Evolutionary conservation across 1,140 invertebrate genomes (phyloP).

Genomic region (Zaprionus inermis): DNA sequence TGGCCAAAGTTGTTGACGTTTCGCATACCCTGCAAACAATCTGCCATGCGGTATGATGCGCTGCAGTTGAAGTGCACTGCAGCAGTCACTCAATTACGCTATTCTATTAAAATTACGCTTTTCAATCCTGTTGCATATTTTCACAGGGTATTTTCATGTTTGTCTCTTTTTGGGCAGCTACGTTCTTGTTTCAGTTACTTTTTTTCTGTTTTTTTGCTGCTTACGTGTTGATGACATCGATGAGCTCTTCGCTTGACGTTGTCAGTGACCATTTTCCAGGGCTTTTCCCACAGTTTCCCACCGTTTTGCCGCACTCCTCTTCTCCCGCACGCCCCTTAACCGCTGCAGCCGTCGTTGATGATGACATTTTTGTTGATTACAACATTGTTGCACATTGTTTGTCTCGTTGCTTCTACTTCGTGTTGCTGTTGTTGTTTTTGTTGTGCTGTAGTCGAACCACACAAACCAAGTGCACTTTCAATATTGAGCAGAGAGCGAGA

Average conservation of each 20-base stretch:
- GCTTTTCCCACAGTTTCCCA: conserved; percentile 15
- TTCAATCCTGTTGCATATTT: neutral
- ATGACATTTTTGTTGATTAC: conserved; percentile 65
- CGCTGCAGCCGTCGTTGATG: conserved; percentile 43
- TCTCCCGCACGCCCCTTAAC: neutral
- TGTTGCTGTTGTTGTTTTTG: conserved; percentile 26
- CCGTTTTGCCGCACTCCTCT: neutral
- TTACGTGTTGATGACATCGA: conserved; percentile 62
- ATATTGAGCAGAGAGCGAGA: conserved; percentile 44
- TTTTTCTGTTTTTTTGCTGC: conserved; percentile 32
- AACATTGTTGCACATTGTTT: conserved; percentile 61
- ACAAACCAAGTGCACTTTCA: conserved; percentile 63
- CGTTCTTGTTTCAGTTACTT: conserved; percentile 34
- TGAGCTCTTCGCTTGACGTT: conserved; percentile 53
- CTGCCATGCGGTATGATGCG: neutral
- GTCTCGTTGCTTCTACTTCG: conserved; percentile 44
- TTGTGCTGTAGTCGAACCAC: conserved; percentile 47
- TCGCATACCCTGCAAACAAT: conserved; percentile 26
- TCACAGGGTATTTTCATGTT: conserved; percentile 8
- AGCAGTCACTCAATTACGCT: neutral
- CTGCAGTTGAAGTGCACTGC: neutral
- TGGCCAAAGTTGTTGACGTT: conserved; percentile 46
- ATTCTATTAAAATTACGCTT: neutral
- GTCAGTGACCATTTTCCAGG: conserved; percentile 48
- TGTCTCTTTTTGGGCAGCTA: neutral